These are phyloP conservation scores for Coecobrya sp. DNA, from an alignment of 2,888 invertebrate species.

Conservation along the genomic window DNA sequence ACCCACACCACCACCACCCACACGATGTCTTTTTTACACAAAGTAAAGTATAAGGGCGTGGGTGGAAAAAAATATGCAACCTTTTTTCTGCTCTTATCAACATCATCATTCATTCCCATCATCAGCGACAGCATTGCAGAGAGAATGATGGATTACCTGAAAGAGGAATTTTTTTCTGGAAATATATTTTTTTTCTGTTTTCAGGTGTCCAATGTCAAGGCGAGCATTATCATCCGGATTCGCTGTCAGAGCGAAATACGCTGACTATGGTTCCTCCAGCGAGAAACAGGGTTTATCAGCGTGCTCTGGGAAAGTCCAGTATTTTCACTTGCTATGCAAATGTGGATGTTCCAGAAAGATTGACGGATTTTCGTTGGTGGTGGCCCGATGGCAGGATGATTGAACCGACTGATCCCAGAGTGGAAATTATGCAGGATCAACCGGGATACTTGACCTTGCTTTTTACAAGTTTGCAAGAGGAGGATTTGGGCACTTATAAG, in stretches of 20 bases:
- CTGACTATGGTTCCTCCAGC: constrained; percentile 62
- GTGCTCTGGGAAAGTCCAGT: constrained; percentile 82
- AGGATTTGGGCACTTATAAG: constrained; percentile 89
- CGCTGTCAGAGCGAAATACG: not conserved
- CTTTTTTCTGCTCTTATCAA: not conserved
- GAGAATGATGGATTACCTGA: not conserved
- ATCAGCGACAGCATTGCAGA: not conserved
- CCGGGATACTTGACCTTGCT: constrained; percentile 82
- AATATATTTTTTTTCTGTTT: constrained; percentile 14
- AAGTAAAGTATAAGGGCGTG: too few species aligned
- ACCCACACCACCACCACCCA: not conserved
- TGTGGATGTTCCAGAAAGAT: constrained; percentile 83
- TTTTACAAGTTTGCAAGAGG: constrained; percentile 83
- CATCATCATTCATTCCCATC: not conserved
- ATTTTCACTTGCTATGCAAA: constrained; percentile 84
- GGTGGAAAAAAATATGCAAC: not conserved
- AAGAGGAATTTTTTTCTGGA: not conserved
- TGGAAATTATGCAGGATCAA: constrained; percentile 84
- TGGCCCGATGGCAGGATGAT: constrained; percentile 84
- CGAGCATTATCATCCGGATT: constrained; percentile 12
- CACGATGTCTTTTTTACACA: too few species aligned
- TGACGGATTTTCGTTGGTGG: constrained; percentile 85
- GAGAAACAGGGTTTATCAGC: constrained; percentile 63
- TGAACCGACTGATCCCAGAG: constrained; percentile 81
- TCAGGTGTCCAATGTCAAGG: constrained; percentile 7